Conservation (phyloP, 2,797 vertebrate species). For the Odontamblyopus rebecca region DNA sequence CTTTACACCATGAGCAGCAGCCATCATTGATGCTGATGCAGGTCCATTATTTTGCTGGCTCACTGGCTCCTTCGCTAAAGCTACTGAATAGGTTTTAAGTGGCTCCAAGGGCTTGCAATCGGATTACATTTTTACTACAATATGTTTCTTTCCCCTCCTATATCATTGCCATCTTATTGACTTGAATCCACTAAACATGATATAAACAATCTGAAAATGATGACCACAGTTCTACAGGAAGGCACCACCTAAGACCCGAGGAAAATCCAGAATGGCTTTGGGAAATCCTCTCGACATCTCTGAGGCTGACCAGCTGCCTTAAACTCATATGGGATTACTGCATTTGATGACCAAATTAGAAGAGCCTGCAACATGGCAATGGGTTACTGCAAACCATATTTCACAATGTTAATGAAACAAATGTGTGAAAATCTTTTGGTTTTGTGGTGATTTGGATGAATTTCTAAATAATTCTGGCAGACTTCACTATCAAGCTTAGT, state of each 20-base stretch:
- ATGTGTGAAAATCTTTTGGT: not conserved
- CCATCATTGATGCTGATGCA: conserved; percentile 9
- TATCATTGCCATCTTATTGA: not conserved
- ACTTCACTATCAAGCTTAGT: not conserved
- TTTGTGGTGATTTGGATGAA: not conserved
- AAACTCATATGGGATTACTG: conserved; percentile 27
- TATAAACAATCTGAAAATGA: conserved; percentile 10
- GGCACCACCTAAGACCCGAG: not conserved
- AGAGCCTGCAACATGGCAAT: too few relatives aligned
- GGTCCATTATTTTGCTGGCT: conserved; percentile 26
- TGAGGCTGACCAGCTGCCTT: conserved; percentile 20
- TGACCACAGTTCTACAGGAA: not conserved
- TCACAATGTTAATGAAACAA: not conserved
- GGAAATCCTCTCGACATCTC: conserved; percentile 18
- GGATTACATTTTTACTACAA: conserved; percentile 26
- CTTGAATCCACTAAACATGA: not conserved
- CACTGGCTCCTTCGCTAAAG: conserved; percentile 28
- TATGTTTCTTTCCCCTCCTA: conserved; percentile 10
- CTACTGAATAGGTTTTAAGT: conserved; percentile 18
- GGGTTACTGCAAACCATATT: not conserved
- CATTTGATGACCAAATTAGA: not conserved
- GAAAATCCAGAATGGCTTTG: conserved; percentile 5
- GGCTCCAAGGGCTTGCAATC: conserved; percentile 5
- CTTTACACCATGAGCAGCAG: conserved; percentile 6
- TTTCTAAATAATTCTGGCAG: conserved; percentile 10